These are phyloP conservation scores for Morone chrysops DNA, from an alignment of 2,113 vertebrate species.

Conservation along the genomic window DNA sequence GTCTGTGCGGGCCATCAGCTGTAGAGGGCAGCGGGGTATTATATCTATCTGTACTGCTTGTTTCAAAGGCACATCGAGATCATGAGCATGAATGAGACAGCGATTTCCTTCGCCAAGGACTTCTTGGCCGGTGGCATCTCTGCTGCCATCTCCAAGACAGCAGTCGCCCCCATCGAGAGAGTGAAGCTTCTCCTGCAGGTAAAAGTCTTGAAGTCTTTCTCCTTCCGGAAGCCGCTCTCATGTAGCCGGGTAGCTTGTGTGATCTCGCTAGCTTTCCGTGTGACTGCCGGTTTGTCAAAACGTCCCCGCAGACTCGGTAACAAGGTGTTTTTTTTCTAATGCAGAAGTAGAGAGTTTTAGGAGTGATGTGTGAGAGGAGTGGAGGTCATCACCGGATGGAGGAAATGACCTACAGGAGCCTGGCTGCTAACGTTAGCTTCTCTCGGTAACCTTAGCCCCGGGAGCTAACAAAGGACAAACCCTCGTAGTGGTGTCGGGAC, in stretches of 20 bases:
- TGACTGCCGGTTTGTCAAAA: too few relatives aligned
- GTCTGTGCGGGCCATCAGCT: conserved; percentile 71
- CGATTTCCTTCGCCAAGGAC: conserved; percentile 87
- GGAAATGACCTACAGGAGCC: conserved; percentile 78
- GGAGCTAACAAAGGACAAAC: conserved; percentile 83
- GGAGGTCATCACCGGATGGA: conserved; percentile 65
- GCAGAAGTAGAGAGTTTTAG: background rate
- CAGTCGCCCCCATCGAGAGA: conserved; percentile 91
- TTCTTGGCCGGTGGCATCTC: conserved; percentile 90
- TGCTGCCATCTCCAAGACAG: conserved; percentile 91
- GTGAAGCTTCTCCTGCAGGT: conserved; percentile 90
- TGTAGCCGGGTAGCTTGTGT: conserved; percentile 52
- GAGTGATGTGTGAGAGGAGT: background rate
- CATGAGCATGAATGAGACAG: conserved; percentile 77
- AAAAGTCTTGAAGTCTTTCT: conserved; percentile 16
- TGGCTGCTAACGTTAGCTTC: conserved; percentile 63
- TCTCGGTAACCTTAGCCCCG: conserved; percentile 75
- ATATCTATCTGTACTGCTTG: conserved; percentile 50
- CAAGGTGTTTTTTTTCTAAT: background rate
- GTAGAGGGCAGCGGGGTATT: conserved; percentile 64
- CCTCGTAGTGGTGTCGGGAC: conserved; percentile 21
- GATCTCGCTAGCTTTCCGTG: background rate
- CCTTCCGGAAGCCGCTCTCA: conserved; percentile 21
- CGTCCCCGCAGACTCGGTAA: rapidly evolving
- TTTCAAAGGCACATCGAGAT: conserved; percentile 66